These are phyloP conservation scores for Odontocolon sp. DNA, from an alignment of 2,888 invertebrate species.

Conservation along the genomic window DNA sequence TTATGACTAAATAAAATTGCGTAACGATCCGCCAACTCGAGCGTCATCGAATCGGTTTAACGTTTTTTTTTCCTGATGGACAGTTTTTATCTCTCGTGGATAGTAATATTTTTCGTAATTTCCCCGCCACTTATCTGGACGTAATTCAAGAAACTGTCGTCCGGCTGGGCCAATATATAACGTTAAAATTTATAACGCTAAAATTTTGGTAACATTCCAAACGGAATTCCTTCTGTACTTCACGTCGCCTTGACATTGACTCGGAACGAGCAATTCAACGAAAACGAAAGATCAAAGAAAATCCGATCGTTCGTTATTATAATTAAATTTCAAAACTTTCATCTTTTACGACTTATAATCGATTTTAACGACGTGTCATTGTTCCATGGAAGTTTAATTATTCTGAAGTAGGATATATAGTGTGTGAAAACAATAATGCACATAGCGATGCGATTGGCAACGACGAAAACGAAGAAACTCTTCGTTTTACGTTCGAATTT, in stretches of 20 bases:
- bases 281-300: background rate
- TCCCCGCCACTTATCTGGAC: conserved; percentile 25
- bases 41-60: too few relatives aligned
- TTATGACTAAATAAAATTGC: conserved; percentile 4
- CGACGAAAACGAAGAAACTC: background rate
- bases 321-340: too few relatives aligned
- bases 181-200: too few relatives aligned
- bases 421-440: background rate
- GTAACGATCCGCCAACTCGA: background rate
- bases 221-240: background rate
- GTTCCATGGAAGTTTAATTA: conserved; percentile 15
- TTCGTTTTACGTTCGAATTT: too few relatives aligned
- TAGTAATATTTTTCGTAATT: too few relatives aligned
- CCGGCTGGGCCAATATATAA: conserved; percentile 12
- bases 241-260: conserved; percentile 33
- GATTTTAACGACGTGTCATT: conserved; percentile 1
- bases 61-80: too few relatives aligned
- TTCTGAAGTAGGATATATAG: background rate
- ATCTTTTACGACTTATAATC: too few relatives aligned
- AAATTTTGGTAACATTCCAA: conserved; percentile 52
- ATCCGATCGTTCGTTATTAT: background rate
- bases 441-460: background rate
- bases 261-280: background rate
- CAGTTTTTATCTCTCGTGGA: too few relatives aligned
- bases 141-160: conserved; percentile 29